Evolutionary conservation across 2,113 vertebrate species (phyloP).

Genomic region (Mobula hypostoma): DNA sequence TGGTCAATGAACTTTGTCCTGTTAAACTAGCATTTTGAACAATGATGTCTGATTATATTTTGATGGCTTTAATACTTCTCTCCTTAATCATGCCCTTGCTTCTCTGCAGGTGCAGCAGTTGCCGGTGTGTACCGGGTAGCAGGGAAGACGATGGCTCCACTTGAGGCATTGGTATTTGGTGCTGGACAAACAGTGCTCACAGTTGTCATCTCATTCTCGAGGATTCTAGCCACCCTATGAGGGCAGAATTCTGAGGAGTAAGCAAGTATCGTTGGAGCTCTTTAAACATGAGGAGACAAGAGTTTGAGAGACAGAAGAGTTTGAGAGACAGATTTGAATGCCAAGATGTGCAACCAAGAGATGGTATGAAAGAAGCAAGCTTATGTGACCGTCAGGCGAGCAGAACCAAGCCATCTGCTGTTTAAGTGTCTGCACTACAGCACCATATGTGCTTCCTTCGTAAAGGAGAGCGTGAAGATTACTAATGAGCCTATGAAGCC

Average conservation of each 20-base stretch:
- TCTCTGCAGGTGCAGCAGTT: slow-evolving; percentile 76
- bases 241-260: slow-evolving; percentile 26
- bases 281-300: background rate
- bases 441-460: slow-evolving; percentile 56
- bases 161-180: slow-evolving; percentile 90
- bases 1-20: background rate
- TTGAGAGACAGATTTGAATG: slow-evolving; percentile 29
- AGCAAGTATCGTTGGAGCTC: background rate
- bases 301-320: background rate
- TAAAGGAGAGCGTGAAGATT: slow-evolving; percentile 46
- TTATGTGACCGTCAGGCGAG: slow-evolving; percentile 44
- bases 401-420: slow-evolving; percentile 51
- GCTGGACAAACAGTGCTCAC: slow-evolving; percentile 87
- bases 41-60: background rate
- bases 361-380: background rate
- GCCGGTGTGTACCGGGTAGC: slow-evolving; percentile 93
- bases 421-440: slow-evolving; percentile 54
- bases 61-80: slow-evolving; percentile 12
- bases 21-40: background rate
- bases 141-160: slow-evolving; percentile 90
- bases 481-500: slow-evolving; percentile 24
- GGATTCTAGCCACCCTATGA: slow-evolving; percentile 90
- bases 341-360: background rate
- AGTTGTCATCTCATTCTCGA: slow-evolving; percentile 85
- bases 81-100: slow-evolving; percentile 31